Evolutionary conservation across 1,140 invertebrate genomes (phyloP).

Genomic region (Piezodorus guildinii): DNA sequence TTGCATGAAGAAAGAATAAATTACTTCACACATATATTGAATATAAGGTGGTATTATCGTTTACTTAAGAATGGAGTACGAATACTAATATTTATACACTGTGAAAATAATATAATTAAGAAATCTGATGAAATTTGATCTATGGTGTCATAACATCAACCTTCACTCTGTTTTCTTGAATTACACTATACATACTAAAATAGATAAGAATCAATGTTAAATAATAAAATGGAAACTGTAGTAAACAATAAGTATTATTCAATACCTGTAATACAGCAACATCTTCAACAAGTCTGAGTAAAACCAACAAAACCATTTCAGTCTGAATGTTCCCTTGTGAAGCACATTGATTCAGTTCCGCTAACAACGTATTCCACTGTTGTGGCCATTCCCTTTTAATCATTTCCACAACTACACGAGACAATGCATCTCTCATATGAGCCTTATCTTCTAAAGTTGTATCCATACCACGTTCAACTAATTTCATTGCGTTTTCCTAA

Average conservation of each 20-base stretch:
- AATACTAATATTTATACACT: too few species aligned
- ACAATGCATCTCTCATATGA: conserved; percentile 73
- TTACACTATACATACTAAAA: too few species aligned
- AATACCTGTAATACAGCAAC: conserved; percentile 65
- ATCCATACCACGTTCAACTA: conserved; percentile 53
- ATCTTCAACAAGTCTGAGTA: conserved; percentile 79
- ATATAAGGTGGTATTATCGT: too few species aligned
- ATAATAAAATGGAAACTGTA: too few species aligned
- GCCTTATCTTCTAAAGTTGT: conserved; percentile 38
- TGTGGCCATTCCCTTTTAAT: conserved; percentile 92
- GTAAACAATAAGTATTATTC: background rate
- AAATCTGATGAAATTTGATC: too few species aligned
- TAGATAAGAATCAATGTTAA: background rate
- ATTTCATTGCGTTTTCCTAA: conserved; percentile 70
- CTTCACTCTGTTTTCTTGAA: too few species aligned
- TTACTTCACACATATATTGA: too few species aligned
- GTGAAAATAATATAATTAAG: too few species aligned
- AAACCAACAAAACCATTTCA: conserved; percentile 74
- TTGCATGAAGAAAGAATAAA: too few species aligned
- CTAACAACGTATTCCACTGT: conserved; percentile 76
- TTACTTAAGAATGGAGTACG: too few species aligned
- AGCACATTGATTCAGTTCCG: conserved; percentile 52
- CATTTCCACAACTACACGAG: conserved; percentile 83
- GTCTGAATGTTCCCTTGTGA: conserved; percentile 69
- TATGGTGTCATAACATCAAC: too few species aligned